Conservation (phyloP, 2,888 invertebrate genomes). For the Apodemia zela region DNA sequence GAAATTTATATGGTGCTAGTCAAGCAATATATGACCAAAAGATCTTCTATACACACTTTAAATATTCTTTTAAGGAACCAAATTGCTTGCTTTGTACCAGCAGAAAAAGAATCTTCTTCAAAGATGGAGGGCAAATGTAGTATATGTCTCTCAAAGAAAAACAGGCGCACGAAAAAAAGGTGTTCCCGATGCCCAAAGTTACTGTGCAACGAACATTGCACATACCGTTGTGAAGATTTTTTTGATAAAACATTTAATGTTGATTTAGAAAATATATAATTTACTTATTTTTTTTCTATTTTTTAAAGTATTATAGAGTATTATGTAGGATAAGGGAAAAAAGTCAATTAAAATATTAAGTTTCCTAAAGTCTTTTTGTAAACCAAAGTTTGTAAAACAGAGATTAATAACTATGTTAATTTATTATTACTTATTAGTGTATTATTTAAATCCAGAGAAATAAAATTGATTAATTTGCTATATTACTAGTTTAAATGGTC, state of each 20-base stretch:
- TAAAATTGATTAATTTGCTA: too few relatives aligned
- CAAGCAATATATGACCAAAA: conserved; percentile 14
- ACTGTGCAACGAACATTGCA: conserved; percentile 9
- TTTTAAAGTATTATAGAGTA: neutral
- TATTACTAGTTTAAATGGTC: too few relatives aligned
- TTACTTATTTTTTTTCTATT: neutral
- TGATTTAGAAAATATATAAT: neutral
- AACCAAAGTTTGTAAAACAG: too few relatives aligned
- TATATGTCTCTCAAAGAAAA: neutral
- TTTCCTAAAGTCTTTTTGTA: neutral
- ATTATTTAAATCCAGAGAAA: too few relatives aligned
- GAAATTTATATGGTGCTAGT: conserved; percentile 4
- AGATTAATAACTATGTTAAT: too few relatives aligned
- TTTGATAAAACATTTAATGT: neutral
- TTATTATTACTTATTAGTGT: too few relatives aligned
- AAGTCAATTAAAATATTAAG: neutral
- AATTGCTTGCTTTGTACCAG: conserved; percentile 8
- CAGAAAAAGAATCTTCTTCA: neutral
- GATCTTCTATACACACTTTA: neutral
- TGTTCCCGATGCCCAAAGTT: conserved; percentile 13
- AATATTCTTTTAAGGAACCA: neutral
- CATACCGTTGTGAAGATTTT: neutral
- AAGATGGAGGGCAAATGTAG: conserved; percentile 3
- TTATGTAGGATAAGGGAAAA: neutral
- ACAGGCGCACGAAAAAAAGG: conserved; percentile 1